phyloP scores from a whole-genome alignment of 2,888 invertebrate genomes.

The Strigamia crassipes region DNA sequence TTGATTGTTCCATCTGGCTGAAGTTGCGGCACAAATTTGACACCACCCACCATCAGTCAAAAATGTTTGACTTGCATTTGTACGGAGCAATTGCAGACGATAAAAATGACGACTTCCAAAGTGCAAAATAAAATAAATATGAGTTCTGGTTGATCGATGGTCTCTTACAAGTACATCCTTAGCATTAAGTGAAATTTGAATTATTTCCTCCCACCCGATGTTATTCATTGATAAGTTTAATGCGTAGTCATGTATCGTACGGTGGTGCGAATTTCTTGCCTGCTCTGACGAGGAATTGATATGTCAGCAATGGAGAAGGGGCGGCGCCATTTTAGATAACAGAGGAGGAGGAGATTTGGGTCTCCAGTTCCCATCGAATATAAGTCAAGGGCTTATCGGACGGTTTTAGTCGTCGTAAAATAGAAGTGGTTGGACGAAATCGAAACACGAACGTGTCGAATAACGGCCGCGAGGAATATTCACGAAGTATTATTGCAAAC shows the following conservation, averaged over 20 bases:
- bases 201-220: background rate
- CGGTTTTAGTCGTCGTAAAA: conserved; percentile 15
- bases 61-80: too few species aligned
- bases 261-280: background rate
- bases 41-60: too few species aligned
- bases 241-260: background rate
- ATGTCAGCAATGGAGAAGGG: background rate
- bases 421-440: conserved; percentile 13
- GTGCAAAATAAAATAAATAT: too few species aligned
- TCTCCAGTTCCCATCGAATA: background rate
- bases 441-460: background rate
- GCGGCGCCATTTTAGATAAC: conserved; percentile 14
- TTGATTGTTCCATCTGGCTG: background rate
- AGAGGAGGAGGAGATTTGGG: background rate
- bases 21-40: background rate
- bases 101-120: too few species aligned
- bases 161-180: background rate
- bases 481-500: background rate
- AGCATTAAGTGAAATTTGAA: background rate
- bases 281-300: background rate
- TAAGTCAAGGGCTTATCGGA: conserved; percentile 35
- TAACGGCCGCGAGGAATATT: background rate
- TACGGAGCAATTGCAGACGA: too few species aligned
- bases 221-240: background rate
- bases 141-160: background rate